These are phyloP conservation scores for Lasiommata megera DNA, from an alignment of 2,888 invertebrate genomes.

Conservation along the genomic window DNA sequence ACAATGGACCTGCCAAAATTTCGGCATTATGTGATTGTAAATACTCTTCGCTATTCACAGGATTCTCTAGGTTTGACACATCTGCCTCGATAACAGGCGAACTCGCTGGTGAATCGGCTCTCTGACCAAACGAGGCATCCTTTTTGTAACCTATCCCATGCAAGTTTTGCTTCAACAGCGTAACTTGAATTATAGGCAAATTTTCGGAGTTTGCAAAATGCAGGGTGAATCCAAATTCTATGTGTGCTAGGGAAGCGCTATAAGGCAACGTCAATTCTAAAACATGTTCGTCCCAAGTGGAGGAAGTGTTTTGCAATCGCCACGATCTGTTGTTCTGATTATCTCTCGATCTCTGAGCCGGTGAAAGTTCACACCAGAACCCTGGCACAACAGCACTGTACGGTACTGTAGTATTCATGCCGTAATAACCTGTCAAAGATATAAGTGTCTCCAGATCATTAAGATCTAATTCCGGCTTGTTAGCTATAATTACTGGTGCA, in stretches of 20 bases:
- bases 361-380: conserved; percentile 96
- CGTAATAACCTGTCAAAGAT: conserved; percentile 88
- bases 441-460: conserved; percentile 86
- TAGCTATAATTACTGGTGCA: conserved; percentile 75
- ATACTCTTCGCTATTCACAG: conserved; percentile 89
- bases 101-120: conserved; percentile 66
- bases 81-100: conserved; percentile 62
- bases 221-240: conserved; percentile 92
- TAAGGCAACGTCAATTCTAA: conserved; percentile 93
- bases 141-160: conserved; percentile 80
- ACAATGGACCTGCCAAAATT: conserved; percentile 93
- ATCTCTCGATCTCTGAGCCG: conserved; percentile 94
- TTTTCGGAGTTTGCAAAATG: conserved; percentile 88
- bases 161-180: conserved; percentile 80
- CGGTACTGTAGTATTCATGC: conserved; percentile 73
- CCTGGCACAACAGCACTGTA: conserved; percentile 95
- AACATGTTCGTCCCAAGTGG: conserved; percentile 96
- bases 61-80: conserved; percentile 82
- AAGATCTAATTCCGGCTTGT: conserved; percentile 80
- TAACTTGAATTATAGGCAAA: conserved; percentile 90
- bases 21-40: conserved; percentile 93
- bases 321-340: conserved; percentile 94
- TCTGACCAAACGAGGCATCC: conserved; percentile 67
- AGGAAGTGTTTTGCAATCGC: conserved; percentile 93
- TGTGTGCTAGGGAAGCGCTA: conserved; percentile 90